Conservation (phyloP, 2,113 vertebrate genomes). For the Stomatorhinus ivindoensis region DNA sequence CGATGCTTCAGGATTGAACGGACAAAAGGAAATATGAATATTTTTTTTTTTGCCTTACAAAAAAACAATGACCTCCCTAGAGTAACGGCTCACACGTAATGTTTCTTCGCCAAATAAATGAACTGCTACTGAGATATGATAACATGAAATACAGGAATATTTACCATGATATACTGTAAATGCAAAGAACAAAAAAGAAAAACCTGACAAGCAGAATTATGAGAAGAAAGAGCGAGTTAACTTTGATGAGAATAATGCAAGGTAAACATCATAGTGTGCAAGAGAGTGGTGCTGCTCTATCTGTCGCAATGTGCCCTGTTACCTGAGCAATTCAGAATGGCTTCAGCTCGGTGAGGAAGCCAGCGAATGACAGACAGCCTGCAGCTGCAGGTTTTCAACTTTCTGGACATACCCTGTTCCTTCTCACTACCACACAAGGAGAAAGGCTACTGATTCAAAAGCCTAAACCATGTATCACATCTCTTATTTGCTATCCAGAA, state of each 20-base stretch:
- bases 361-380: constrained; percentile 8
- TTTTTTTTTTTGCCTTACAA: not conserved
- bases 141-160: constrained; percentile 34
- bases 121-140: not conserved
- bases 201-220: constrained; percentile 54
- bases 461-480: not conserved
- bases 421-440: not conserved
- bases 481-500: not conserved
- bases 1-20: constrained; percentile 29
- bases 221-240: constrained; percentile 57
- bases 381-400: not conserved
- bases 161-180: constrained; percentile 60
- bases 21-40: constrained; percentile 31
- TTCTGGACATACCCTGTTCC: not conserved
- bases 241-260: constrained; percentile 44
- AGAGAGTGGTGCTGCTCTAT: constrained; percentile 45
- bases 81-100: not conserved
- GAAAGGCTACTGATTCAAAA: not conserved
- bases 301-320: constrained; percentile 17
- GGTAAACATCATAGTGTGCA: constrained; percentile 62
- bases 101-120: not conserved
- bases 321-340: constrained; percentile 55
- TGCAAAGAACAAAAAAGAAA: constrained; percentile 60
- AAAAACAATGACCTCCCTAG: not conserved
- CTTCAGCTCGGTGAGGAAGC: constrained; percentile 26